Percentiles rank a stretch among this genome's conserved stretches.
Evolutionary conservation across 2,797 vertebrate genomes (phyloP).

Genomic region (Etheostoma perlongum): DNA sequence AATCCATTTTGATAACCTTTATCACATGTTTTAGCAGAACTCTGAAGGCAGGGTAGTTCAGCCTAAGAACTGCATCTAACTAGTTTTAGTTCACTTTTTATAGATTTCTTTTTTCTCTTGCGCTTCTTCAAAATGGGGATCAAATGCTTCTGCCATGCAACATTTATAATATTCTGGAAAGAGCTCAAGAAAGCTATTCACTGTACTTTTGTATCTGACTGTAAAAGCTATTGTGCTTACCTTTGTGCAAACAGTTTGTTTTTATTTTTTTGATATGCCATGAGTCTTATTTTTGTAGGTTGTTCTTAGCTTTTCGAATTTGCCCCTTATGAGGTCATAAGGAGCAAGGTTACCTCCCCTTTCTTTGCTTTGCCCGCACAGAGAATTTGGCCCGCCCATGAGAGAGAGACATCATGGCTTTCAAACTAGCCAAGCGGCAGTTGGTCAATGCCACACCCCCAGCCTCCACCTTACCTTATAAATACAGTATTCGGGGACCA

Average conservation of each 20-base stretch:
- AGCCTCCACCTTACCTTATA: too few species aligned
- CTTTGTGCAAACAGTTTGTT: not conserved
- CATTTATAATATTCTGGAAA: slow-evolving; percentile 57
- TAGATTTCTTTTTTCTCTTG: slow-evolving; percentile 33
- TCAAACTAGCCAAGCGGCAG: too few species aligned
- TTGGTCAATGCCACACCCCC: too few species aligned
- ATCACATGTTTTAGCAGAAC: not conserved
- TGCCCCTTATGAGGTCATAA: too few species aligned
- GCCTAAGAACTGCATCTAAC: not conserved
- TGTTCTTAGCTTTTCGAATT: slow-evolving; percentile 4
- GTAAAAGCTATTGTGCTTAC: slow-evolving; percentile 18
- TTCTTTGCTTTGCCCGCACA: too few species aligned
- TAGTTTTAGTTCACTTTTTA: slow-evolving; percentile 27
- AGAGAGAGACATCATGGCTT: too few species aligned
- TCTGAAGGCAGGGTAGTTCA: not conserved
- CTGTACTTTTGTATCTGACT: slow-evolving; percentile 29
- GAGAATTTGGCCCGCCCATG: too few species aligned
- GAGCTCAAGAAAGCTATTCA: slow-evolving; percentile 32
- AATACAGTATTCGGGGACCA: too few species aligned
- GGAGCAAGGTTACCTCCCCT: too few species aligned
- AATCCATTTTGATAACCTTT: slow-evolving; percentile 11
- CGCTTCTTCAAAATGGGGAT: slow-evolving; percentile 48
- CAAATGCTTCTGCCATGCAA: slow-evolving; percentile 56
- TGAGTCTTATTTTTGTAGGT: not conserved
- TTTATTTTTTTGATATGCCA: not conserved